Conservation (phyloP, 1,140 invertebrate species). For the roundworm (Caenorhabditis elegans) region DNA sequence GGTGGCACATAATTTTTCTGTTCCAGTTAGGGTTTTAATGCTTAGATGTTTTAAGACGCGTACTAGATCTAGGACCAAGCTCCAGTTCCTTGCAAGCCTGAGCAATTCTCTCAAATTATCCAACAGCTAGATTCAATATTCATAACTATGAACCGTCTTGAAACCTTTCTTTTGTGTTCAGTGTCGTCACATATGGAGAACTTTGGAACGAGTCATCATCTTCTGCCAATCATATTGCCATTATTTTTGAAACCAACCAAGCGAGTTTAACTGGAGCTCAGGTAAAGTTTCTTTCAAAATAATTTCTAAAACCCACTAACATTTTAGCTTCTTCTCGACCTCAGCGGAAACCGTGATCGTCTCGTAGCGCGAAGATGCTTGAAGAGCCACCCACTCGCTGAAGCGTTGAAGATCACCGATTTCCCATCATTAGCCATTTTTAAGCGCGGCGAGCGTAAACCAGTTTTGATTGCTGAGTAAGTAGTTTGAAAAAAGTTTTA, state of each 20-base stretch:
- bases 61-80: no score
- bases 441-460: conserved; percentile 45
- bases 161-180: no score
- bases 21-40: no score
- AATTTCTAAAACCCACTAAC: neutral
- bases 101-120: no score
- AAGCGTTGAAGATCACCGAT: conserved; percentile 50
- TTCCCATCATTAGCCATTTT: conserved; percentile 52
- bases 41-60: no score
- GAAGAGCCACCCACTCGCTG: conserved; percentile 47
- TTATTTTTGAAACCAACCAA: conserved; percentile 49
- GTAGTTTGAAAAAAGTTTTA: neutral
- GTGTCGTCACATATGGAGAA: conserved; percentile 49
- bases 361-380: conserved; percentile 47
- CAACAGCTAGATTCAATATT: no score
- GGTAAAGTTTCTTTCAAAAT: neutral
- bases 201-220: conserved; percentile 41
- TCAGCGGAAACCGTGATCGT: conserved; percentile 40
- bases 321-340: conserved; percentile 50
- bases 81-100: no score
- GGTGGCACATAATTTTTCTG: no score
- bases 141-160: no score
- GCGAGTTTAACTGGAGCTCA: conserved; percentile 48
- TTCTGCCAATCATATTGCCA: conserved; percentile 45
- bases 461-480: conserved; percentile 48